Base-by-base conservation (phyloP, 2,113 vertebrate genomes). In the Parus major region DNA sequence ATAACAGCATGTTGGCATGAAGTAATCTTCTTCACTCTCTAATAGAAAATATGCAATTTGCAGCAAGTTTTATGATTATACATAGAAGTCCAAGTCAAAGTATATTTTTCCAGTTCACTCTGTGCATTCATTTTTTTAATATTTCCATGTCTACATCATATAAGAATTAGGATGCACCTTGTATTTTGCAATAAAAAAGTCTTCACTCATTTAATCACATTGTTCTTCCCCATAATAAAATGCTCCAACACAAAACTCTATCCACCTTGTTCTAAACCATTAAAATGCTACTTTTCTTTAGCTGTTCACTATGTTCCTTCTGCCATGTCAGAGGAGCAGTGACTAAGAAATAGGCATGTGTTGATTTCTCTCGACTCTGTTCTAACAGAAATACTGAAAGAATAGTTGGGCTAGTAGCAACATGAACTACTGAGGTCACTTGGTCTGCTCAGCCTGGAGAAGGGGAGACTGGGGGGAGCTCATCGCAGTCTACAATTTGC, bases 1-100 rank as follows among this genome's bases (percentile, higher is more conserved):
- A 1, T 1, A 28, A 63, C 0, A 53, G 25, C 18, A 9, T 0
- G 1, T 5, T 49, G 27, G 27, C n/a, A 73, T 25, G 18, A 72
- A 39, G 29, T 22, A 86, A 76, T 15, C 15, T 65, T 27, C 47
- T 72, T 56, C 3, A 5, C 46, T 57, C 31, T 49, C 20, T 18
- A 52, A 14, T 22, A 72, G 24, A 73, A 76, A 83, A 69, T 15
- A 2, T 8, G 7, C 27, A 41, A 65, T 25, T 27, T 86, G n/a
- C 12, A 84, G 19, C 22, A 81, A 60, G 25, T 77, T 80, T 83
- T 70, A 56, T 41, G 15, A 44, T 52, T 56, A 65, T 8, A 86
- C 8, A 29, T 1, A 28, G 18, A 86, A 72, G 11, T 25, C 33
- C 17, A 92, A 61, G 70, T 25, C 6, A 33, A 29, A 65, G 7